Percentiles rank a stretch among this genome's conserved stretches.
phyloP scores from a whole-genome alignment of 2,888 invertebrate genomes.

The Apodemia mormo region DNA sequence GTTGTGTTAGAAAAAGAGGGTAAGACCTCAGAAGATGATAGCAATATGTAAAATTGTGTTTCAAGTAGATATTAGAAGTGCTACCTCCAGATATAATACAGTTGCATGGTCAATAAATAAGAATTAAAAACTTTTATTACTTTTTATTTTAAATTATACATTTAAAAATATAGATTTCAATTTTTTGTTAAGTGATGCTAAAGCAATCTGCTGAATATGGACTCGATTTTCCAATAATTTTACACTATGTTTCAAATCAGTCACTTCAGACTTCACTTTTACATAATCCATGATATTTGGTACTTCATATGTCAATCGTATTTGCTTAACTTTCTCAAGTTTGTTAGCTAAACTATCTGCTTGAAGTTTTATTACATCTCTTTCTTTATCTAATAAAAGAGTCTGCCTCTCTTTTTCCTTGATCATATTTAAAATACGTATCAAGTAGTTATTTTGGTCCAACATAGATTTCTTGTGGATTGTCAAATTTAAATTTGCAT shows the following conservation, averaged over 20 bases:
- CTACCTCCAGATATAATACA: no score
- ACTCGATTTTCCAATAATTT: slow-evolving; percentile 60
- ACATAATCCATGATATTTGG: slow-evolving; percentile 83
- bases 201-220: slow-evolving; percentile 63
- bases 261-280: slow-evolving; percentile 70
- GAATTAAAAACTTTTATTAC: not conserved
- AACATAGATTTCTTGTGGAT: slow-evolving; percentile 80
- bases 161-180: slow-evolving; percentile 43
- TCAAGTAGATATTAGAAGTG: no score
- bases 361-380: slow-evolving; percentile 57
- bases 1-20: no score
- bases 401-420: slow-evolving; percentile 61
- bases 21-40: no score
- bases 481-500: slow-evolving; percentile 79
- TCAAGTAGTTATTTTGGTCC: slow-evolving; percentile 71
- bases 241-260: slow-evolving; percentile 65
- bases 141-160: slow-evolving; percentile 20
- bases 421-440: slow-evolving; percentile 62
- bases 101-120: no score
- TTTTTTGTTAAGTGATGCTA: slow-evolving; percentile 57
- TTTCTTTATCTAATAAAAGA: slow-evolving; percentile 65
- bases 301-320: slow-evolving; percentile 69
- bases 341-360: slow-evolving; percentile 59
- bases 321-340: slow-evolving; percentile 58
- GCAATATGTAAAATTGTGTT: no score